Base-by-base conservation (phyloP, 2,113 vertebrate genomes). In the Sitta europaea region DNA sequence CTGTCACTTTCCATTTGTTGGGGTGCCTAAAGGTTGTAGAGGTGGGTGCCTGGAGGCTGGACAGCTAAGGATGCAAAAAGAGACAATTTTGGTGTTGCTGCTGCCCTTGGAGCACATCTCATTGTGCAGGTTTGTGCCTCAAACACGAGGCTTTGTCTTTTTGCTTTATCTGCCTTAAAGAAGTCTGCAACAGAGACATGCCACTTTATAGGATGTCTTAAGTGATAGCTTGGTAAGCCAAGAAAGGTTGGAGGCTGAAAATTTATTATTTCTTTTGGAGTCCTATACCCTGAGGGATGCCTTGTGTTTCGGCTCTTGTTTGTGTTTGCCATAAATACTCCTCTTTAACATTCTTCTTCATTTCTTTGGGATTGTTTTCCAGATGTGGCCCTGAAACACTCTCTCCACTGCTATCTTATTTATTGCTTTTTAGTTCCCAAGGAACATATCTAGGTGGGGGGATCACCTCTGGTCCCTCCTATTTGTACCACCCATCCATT, bases 1-100 rank as follows among this genome's bases (percentile, higher is more conserved):
- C 83, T 95, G 91, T 94, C 91, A 71, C 55, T 40, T 95, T 84
- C 76, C 40, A 89, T 94, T 91, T 92, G 35, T 6, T 87, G 70
- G 43, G 59, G 40, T 78, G 65, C 65, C 79, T 80, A 45, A 84
- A 95, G 79, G 92, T 92, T 72, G 55, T 53, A 67, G 68, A 87
- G 72, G 86, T 89, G 80, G 71, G 65, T 71, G 80, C 68, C 95
- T 91, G 65, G 40, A 91, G 91, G 86, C 79, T 89, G 83, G 76
- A 78, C 92, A 96, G 72, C 88, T 95, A 91, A 48, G 42, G 23
- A 81, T 89, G 89, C 40, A 77, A 59, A 88, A 51, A 59, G 11
- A 94, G 38, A 48, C n/a, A 62, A 15, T 54, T 62, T 47, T 88
- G 65, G 11, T 25, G 59, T 70, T 88, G 47, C 47, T 74, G 51